Evolutionary conservation across 2,113 vertebrate species (phyloP).

Genomic region (Pandion haliaetus): DNA sequence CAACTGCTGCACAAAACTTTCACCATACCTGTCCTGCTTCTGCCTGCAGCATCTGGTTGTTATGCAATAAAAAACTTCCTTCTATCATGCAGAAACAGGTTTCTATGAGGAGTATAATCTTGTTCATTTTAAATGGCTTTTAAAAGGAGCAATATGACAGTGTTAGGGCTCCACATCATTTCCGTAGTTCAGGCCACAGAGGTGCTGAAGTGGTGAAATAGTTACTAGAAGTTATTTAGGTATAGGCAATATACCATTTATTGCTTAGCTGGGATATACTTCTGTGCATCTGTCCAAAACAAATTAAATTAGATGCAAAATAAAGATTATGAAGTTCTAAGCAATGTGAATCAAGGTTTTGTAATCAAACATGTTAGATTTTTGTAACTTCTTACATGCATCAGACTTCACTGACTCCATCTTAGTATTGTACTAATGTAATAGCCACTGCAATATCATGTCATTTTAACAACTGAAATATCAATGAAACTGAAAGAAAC

Average conservation of each 20-base stretch:
- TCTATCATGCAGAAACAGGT: not conserved
- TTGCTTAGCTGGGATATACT: not conserved
- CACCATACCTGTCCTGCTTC: not conserved
- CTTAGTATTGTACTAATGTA: not conserved
- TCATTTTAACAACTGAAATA: not conserved
- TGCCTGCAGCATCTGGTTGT: not conserved
- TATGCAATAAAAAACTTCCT: not conserved
- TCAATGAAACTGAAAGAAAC: not conserved
- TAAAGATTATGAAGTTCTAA: not conserved
- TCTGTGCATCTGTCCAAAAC: not conserved
- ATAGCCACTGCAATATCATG: not conserved
- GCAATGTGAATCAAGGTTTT: not conserved
- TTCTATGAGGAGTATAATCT: not conserved
- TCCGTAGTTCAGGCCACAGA: not conserved
- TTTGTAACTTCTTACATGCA: not conserved
- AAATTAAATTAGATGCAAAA: not conserved
- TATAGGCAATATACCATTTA: not conserved
- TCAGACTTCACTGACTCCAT: not conserved
- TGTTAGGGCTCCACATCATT: accelerated
- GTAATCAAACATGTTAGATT: not conserved
- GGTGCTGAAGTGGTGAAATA: not conserved
- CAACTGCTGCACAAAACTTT: not conserved
- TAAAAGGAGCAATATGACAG: not conserved
- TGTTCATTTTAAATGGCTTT: not conserved
- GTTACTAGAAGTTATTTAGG: not conserved